A percentile compares a stretch with the other conserved stretches of the same genome.
Evolutionary conservation across 1,140 invertebrate genomes (phyloP).

Genomic region (Metopolophium dirhodum): DNA sequence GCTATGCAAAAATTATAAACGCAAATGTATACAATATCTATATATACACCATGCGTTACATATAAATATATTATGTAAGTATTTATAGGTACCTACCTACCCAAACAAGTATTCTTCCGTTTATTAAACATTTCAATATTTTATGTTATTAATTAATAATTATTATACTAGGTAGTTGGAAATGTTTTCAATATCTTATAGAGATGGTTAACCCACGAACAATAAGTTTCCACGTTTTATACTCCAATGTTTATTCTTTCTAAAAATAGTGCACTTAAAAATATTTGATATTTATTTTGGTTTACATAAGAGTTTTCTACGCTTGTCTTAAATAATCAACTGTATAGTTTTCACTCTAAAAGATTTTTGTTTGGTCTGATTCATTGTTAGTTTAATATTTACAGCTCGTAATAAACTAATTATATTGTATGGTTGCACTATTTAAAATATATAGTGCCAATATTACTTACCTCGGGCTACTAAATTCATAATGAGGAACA

Average conservation of each 20-base stretch:
- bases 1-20: background rate
- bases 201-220: background rate
- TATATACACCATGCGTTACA: too few relatives aligned
- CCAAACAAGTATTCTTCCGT: background rate
- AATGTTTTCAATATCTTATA: background rate
- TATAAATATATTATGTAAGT: too few relatives aligned
- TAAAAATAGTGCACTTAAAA: background rate
- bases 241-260: background rate
- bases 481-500: background rate
- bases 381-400: background rate
- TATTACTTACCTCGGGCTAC: background rate
- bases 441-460: background rate
- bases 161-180: background rate
- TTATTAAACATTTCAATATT: background rate
- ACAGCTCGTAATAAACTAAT: background rate
- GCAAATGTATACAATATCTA: too few relatives aligned
- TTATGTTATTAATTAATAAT: too few relatives aligned
- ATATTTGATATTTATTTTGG: background rate
- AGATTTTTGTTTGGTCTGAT: background rate
- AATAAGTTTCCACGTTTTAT: background rate
- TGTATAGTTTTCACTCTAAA: background rate
- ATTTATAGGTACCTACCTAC: too few relatives aligned
- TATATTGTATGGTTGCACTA: background rate
- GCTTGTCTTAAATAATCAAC: background rate
- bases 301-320: background rate